Evolutionary conservation across 2,888 invertebrate genomes (phyloP).

Genomic region (Himalopsyche anomala): DNA sequence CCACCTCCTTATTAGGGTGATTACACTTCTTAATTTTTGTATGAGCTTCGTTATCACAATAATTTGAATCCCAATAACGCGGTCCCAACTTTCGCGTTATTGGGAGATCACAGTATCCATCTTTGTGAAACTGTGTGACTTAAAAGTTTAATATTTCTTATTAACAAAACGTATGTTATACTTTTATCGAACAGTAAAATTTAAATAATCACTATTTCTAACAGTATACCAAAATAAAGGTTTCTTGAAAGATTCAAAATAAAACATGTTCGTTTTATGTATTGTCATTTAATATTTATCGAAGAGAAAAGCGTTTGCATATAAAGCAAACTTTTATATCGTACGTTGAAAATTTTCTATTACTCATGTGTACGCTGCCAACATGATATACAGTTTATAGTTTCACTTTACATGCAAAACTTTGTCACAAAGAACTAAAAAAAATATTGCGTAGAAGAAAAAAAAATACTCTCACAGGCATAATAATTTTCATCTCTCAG

Average conservation of each 20-base stretch:
- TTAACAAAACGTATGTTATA: no score
- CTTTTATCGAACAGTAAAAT: no score
- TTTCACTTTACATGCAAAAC: slow-evolving; percentile 17
- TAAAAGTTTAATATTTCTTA: no score
- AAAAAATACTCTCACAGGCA: background rate
- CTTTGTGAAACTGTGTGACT: no score
- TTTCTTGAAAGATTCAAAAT: background rate
- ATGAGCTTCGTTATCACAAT: no score
- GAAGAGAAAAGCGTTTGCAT: background rate
- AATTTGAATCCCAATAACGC: no score
- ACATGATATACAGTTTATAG: background rate
- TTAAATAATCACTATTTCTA: no score
- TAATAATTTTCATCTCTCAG: background rate
- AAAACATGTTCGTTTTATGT: no score
- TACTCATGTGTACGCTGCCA: background rate
- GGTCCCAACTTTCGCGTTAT: no score
- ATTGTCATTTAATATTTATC: slow-evolving; percentile 5
- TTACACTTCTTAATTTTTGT: no score
- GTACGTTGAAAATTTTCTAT: background rate
- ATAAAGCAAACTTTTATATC: background rate
- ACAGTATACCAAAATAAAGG: background rate
- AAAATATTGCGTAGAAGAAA: background rate
- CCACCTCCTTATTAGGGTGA: no score
- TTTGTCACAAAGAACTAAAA: background rate
- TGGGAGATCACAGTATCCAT: no score